phyloP scores from a whole-genome alignment of 2,888 invertebrate genomes.

The Chloroclysta siterata region DNA sequence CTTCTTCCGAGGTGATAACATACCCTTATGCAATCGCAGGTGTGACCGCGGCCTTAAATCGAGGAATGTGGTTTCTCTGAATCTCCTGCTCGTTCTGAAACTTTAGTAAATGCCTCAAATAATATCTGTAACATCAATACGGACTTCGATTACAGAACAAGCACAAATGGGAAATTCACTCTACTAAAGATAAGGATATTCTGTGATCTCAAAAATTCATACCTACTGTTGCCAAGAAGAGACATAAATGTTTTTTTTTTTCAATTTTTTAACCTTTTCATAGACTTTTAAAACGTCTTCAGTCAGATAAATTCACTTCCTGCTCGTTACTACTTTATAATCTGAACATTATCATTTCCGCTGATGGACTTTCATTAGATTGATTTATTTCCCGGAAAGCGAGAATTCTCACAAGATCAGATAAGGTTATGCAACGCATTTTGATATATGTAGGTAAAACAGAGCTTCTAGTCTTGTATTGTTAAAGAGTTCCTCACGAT shows the following conservation, averaged over 20 bases:
- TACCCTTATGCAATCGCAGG: slow-evolving; percentile 15
- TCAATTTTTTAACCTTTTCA: not conserved
- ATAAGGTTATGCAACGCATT: slow-evolving; percentile 30
- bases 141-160: no score
- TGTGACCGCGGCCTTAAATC: slow-evolving; percentile 21
- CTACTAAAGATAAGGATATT: no score
- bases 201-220: no score
- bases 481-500: slow-evolving; percentile 36
- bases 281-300: not conserved
- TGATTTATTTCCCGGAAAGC: slow-evolving; percentile 32
- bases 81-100: slow-evolving; percentile 3
- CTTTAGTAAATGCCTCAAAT: not conserved
- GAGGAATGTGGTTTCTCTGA: slow-evolving; percentile 10
- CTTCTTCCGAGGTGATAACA: slow-evolving; percentile 13
- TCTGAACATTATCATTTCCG: slow-evolving; percentile 14
- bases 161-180: no score
- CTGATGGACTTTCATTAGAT: slow-evolving; percentile 27
- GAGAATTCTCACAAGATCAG: slow-evolving; percentile 28
- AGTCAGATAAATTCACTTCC: not conserved
- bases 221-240: not conserved
- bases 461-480: slow-evolving; percentile 36
- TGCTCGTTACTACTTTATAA: not conserved
- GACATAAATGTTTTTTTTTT: not conserved
- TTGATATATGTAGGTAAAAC: slow-evolving; percentile 4
- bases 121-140: no score